A percentile compares a stretch with the other conserved stretches of the same genome.
Evolutionary conservation across 1,140 invertebrate genomes (phyloP).

Genomic region (Oryctes rhinoceros): DNA sequence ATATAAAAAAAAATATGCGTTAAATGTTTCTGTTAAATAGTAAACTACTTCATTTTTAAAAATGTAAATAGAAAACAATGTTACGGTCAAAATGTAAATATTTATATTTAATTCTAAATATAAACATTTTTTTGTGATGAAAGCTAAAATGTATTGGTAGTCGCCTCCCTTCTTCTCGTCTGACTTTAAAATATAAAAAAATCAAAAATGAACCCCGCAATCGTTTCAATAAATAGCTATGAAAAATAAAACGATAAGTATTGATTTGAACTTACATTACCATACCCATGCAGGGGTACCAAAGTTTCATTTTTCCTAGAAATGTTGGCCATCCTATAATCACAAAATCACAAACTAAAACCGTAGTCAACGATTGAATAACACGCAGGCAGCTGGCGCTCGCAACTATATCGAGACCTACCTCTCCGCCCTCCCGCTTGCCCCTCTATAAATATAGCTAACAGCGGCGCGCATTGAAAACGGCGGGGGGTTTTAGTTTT

Average conservation of each 20-base stretch:
- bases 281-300: conserved; percentile 27
- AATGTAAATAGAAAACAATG: too few relatives aligned
- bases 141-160: too few relatives aligned
- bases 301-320: conserved; percentile 33
- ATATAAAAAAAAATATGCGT: too few relatives aligned
- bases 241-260: background rate
- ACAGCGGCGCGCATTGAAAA: background rate
- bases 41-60: too few relatives aligned
- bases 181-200: background rate
- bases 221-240: background rate
- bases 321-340: conserved; percentile 27
- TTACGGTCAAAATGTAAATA: too few relatives aligned
- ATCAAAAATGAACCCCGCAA: too few relatives aligned
- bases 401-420: background rate
- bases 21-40: too few relatives aligned
- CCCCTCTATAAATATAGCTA: conserved; percentile 27
- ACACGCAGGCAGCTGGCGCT: conserved; percentile 14
- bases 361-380: conserved; percentile 30
- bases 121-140: too few relatives aligned
- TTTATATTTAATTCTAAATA: too few relatives aligned
- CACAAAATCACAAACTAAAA: conserved; percentile 26
- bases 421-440: background rate
- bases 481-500: background rate
- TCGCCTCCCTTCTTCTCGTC: background rate
- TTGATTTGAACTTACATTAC: conserved; percentile 31